These are phyloP conservation scores for Subacronicta megacephala DNA, from an alignment of 2,888 invertebrate genomes.

Conservation along the genomic window DNA sequence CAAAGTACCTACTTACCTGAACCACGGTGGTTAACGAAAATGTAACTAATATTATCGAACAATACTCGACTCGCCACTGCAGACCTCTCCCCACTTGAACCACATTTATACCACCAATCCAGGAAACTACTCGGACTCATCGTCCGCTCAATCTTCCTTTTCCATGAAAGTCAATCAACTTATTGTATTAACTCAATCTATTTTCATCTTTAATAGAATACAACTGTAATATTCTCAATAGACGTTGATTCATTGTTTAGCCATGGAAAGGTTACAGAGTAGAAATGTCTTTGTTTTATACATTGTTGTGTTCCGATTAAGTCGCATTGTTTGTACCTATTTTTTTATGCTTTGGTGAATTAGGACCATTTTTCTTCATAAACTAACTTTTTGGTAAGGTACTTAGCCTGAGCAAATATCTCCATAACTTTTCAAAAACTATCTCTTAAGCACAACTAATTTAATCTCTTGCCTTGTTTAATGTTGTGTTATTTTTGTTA, in stretches of 20 bases:
- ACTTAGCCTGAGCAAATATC: no score
- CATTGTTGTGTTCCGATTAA: no score
- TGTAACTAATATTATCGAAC: conserved; percentile 12
- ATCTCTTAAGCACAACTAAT: no score
- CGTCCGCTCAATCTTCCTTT: conserved; percentile 69
- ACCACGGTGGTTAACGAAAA: not conserved
- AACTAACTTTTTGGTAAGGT: no score
- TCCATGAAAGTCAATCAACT: conserved; percentile 81
- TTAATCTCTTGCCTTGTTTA: not conserved
- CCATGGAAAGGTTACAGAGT: conserved; percentile 3
- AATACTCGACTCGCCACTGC: conserved; percentile 37
- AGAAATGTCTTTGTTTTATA: not conserved
- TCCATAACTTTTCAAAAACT: no score
- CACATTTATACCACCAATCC: conserved; percentile 68
- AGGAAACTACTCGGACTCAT: conserved; percentile 69
- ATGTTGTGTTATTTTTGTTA: conserved; percentile 65
- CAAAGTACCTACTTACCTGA: conserved; percentile 22
- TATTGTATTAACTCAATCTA: conserved; percentile 69
- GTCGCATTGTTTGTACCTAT: no score
- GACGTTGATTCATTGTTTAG: conserved; percentile 57
- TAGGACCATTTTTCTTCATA: no score
- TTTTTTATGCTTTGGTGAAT: not conserved
- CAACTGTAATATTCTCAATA: conserved; percentile 58
- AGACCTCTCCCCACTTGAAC: conserved; percentile 32
- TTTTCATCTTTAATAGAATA: conserved; percentile 79